These are phyloP conservation scores for Cylindroiulus punctatus DNA, from an alignment of 2,888 invertebrate genomes.

Conservation along the genomic window DNA sequence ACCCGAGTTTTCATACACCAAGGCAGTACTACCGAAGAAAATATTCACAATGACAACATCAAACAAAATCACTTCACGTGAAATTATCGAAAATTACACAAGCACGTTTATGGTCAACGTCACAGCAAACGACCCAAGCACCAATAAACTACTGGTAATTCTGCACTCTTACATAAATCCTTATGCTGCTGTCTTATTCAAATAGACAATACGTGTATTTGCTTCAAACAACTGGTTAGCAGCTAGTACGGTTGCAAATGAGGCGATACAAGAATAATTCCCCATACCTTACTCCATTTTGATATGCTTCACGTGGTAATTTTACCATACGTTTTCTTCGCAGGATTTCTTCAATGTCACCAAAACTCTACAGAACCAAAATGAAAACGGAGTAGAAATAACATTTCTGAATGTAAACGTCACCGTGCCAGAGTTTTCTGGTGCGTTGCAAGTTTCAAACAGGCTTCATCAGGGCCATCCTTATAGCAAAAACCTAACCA, in stretches of 20 bases:
- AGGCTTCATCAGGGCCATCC: not conserved
- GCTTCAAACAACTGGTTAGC: too few species aligned
- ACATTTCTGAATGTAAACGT: not conserved
- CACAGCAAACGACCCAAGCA: not conserved
- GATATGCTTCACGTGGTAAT: too few species aligned
- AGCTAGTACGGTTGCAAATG: too few species aligned
- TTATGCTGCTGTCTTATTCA: too few species aligned
- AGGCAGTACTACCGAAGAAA: not conserved
- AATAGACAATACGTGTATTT: too few species aligned
- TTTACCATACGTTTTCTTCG: not conserved
- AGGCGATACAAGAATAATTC: too few species aligned
- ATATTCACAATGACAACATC: not conserved
- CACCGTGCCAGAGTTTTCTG: not conserved
- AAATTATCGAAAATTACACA: not conserved
- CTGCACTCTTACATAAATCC: too few species aligned
- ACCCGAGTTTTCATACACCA: not conserved
- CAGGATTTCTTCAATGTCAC: not conserved
- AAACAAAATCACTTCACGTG: not conserved
- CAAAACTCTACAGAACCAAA: not conserved
- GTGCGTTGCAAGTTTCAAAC: not conserved
- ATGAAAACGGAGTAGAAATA: not conserved
- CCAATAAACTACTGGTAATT: constrained; percentile 20
- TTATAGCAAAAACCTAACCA: not conserved
- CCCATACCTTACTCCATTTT: too few species aligned
- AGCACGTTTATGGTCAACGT: not conserved